Conservation (phyloP, 2,888 invertebrate species). For the Sympetrum striolatum region DNA sequence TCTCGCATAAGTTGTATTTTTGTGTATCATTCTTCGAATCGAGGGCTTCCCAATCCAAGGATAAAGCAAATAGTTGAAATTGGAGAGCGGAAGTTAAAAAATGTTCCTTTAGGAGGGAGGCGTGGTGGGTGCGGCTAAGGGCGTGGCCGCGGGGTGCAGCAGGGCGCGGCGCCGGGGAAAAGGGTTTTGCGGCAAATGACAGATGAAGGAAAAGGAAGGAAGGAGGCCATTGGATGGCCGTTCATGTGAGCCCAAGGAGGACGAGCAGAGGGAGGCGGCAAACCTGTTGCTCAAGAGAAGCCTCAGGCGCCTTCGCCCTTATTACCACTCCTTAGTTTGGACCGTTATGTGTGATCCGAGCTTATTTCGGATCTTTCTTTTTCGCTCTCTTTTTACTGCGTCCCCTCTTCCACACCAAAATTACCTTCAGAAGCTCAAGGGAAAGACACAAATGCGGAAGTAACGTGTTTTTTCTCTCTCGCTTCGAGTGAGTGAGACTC, state of each 20-base stretch:
- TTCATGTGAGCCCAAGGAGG: not conserved
- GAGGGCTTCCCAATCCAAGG: too few species aligned
- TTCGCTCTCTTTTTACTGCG: not conserved
- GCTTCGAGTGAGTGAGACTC: too few species aligned
- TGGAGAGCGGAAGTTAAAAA: not conserved
- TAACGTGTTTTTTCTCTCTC: too few species aligned
- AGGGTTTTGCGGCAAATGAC: constrained; percentile 8
- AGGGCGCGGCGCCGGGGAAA: constrained; percentile 2
- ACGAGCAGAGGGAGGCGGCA: not conserved
- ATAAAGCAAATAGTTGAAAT: too few species aligned
- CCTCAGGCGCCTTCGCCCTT: not conserved
- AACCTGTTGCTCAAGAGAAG: constrained; percentile 34
- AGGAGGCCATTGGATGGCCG: constrained; percentile 1
- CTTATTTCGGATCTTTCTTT: not conserved
- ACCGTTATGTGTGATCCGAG: not conserved
- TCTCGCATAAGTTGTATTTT: too few species aligned
- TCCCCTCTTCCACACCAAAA: not conserved
- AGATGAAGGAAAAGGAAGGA: not conserved
- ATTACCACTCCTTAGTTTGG: not conserved
- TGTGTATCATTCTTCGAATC: too few species aligned
- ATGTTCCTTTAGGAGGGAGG: not conserved
- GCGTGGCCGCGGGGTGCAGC: too few species aligned
- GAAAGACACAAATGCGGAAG: too few species aligned
- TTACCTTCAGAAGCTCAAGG: too few species aligned
- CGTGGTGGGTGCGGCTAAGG: not conserved